Conservation (phyloP, 2,113 vertebrate genomes). For the Channa argus region DNA sequence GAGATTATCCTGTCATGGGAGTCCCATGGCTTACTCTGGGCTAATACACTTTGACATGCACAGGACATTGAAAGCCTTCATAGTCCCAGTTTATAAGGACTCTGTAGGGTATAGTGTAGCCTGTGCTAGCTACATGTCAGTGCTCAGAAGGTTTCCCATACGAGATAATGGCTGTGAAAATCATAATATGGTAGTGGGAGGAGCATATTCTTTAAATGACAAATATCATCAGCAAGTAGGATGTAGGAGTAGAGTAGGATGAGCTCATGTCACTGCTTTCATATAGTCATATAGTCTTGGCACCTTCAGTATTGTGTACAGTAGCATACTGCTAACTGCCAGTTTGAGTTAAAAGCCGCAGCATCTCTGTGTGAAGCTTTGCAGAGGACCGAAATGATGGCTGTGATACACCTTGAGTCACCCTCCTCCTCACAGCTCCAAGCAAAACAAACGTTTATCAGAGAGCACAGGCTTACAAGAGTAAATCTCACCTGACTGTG, state of each 20-base stretch:
- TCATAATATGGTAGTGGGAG: constrained; percentile 5
- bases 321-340: constrained; percentile 18
- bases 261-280: constrained; percentile 67
- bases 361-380: constrained; percentile 45
- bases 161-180: constrained; percentile 9
- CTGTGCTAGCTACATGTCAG: not conserved
- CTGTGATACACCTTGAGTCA: constrained; percentile 54
- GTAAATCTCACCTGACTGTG: constrained; percentile 39
- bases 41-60: constrained; percentile 50
- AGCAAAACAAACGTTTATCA: constrained; percentile 61
- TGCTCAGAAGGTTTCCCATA: not conserved
- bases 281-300: constrained; percentile 33
- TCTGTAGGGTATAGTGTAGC: constrained; percentile 3
- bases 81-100: constrained; percentile 1
- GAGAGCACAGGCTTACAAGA: constrained; percentile 19
- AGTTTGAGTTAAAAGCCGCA: constrained; percentile 41
- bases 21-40: constrained; percentile 33
- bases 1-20: constrained; percentile 46
- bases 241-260: no score
- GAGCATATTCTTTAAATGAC: constrained; percentile 14
- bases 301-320: constrained; percentile 27
- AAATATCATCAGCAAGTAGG: constrained; percentile 29
- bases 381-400: constrained; percentile 30
- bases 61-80: constrained; percentile 26
- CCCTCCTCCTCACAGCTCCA: constrained; percentile 40